Evolutionary conservation across 2,888 invertebrate species (phyloP), one percentile per base, ranked within the genome.

Genomic region (Hirtodrosophila histrioides): DNA sequence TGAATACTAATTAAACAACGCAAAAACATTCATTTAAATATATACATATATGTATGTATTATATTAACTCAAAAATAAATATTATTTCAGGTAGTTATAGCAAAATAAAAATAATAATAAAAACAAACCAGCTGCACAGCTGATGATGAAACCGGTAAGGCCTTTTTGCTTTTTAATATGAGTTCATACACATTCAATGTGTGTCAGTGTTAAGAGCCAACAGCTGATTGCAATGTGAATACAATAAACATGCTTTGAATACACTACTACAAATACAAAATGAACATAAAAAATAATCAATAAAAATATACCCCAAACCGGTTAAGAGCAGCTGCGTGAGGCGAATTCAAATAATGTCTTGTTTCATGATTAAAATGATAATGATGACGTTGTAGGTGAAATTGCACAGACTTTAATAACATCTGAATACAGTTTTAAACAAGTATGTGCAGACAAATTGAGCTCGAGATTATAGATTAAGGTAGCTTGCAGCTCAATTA

Each of bases 221-320:
- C 75, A 75, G 75, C 75, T 75, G 75, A 78, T 65, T 69, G 63
- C 46, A 64, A 10, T 54, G 41, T 41, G 54, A 64, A 58, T 41
- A 58, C 45, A 54, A 44, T 39, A 37, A 45, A 41, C 58, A 69
- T 41, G 39, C n/a, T 43, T 35, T 46, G 37, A 45, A 64, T 44
- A 39, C 11, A 37, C 5, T 5, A 24, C 31, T 33, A 43, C 11
- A 31, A 2, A 39, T 24, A 24, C 36, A 35, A 46, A 51, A 64
- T 41, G 24, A 41, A 37, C 35, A 33, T 36, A 33, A 10, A 48
- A 57, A 41, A 73, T 56, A 77, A 73, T 73, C 72, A 76, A 73
- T 73, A 73, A 41, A 53, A 68, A 50, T 53, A 48, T 35, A 31
- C 33, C 41, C 35, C 4, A 45, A 73, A 73, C 73, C 72, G 72